A percentile compares a stretch with the other conserved stretches of the same genome.
Evolutionary conservation across 23 tunicate species (phyloP).

Genomic region (Ascidia mentula): DNA sequence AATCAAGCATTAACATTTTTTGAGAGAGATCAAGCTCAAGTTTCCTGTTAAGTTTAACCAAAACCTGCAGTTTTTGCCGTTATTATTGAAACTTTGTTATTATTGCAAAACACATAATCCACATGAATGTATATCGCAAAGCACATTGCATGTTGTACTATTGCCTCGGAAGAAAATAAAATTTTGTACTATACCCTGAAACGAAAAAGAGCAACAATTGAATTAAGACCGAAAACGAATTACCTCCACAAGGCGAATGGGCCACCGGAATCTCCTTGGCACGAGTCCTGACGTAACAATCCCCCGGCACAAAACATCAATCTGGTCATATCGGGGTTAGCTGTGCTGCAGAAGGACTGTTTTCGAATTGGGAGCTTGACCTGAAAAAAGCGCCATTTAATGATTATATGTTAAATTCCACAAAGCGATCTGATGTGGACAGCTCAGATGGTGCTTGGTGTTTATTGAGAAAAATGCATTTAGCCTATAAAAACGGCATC

Average conservation of each 20-base stretch:
- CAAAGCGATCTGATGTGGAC: no score
- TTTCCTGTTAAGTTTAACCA: not conserved
- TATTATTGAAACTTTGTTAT: not conserved
- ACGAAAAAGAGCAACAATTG: not conserved
- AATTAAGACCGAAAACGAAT: not conserved
- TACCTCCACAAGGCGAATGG: conserved; percentile 68
- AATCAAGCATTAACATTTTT: no score
- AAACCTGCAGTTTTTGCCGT: not conserved
- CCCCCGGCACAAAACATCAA: conserved; percentile 68
- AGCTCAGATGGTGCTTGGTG: no score
- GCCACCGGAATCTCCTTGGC: conserved; percentile 62
- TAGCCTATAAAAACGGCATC: no score
- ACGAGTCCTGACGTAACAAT: conserved; percentile 27
- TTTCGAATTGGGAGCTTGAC: conserved; percentile 28
- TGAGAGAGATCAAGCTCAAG: no score
- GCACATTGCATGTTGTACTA: not conserved
- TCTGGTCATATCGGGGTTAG: conserved; percentile 13
- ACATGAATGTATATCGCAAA: not conserved
- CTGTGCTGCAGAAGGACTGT: conserved; percentile 4
- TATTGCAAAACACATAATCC: not conserved
- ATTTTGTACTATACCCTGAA: not conserved
- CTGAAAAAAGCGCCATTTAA: conserved; percentile 11
- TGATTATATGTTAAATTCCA: no score
- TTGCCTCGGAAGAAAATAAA: not conserved
- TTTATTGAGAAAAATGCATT: no score